phyloP scores from a whole-genome alignment of 2,888 invertebrate species.

The Zele albiditarsus region DNA sequence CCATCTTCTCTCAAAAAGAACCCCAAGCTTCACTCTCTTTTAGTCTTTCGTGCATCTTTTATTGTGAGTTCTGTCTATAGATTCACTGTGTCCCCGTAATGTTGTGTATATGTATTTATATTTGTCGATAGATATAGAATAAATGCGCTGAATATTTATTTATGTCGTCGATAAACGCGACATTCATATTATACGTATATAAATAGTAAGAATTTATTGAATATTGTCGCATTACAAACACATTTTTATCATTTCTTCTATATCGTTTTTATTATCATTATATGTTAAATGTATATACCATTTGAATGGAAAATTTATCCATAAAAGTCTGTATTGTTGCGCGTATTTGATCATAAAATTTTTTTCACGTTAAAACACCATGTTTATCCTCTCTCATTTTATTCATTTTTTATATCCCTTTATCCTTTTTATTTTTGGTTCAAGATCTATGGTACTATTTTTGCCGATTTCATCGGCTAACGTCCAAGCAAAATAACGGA shows the following conservation, averaged over 20 bases:
- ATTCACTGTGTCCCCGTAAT: conserved; percentile 1
- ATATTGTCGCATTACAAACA: not conserved
- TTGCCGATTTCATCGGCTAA: conserved; percentile 34
- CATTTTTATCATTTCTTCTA: not conserved
- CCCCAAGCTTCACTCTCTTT: conserved; percentile 37
- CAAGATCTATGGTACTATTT: conserved; percentile 26
- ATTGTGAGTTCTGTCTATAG: conserved; percentile 25
- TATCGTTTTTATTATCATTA: not conserved
- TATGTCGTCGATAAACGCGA: not conserved
- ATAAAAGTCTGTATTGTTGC: not conserved
- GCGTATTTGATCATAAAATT: conserved; percentile 16
- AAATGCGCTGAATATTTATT: not conserved
- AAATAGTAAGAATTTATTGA: not conserved
- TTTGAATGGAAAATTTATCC: conserved; percentile 14
- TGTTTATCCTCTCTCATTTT: conserved; percentile 3
- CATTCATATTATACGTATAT: not conserved
- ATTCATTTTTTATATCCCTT: not conserved
- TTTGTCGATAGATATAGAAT: conserved; percentile 7
- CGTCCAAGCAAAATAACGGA: conserved; percentile 33
- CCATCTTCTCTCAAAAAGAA: conserved; percentile 43
- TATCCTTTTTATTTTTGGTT: conserved; percentile 8
- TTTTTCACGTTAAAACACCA: conserved; percentile 1
- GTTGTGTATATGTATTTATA: conserved; percentile 10
- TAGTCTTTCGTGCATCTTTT: conserved; percentile 30
- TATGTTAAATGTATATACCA: not conserved